Evolutionary conservation across 2,113 vertebrate species (phyloP), one percentile per base, ranked within the genome.

Genomic region (Rhynchopsitta pachyrhyncha): DNA sequence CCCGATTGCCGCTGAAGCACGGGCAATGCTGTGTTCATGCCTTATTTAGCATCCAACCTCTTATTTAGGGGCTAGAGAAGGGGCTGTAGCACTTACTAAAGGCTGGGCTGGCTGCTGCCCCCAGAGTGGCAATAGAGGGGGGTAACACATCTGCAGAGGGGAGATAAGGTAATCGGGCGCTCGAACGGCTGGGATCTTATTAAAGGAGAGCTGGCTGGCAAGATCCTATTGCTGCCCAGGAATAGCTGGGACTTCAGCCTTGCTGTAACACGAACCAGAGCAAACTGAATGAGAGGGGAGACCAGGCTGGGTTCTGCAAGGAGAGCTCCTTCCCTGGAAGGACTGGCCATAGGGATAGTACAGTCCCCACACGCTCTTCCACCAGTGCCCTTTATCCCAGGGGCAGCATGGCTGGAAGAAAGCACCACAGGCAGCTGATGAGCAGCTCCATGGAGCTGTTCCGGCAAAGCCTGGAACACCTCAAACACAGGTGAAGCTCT

Each of bases 111-210:
- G 75, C 49, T 39, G 39, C 46, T 46, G 71, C 37, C 50, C 44
- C 42, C 39, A 16, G 53, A 7, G 78, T 64, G 68, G 86, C 12
- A 7, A 28, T 59, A 77, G 22, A 87, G 75, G n/a, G 9, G 53
- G 41, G 41, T 17, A 52, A 42, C 1, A 10, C 55, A 79, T 69
- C 85, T 96, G 96, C 92, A 74, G 78, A 35, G 75, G n/a, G 81
- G 87, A 97, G 97, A 97, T 95, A 95, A 96, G 92, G 78, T 59
- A 64, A 85, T 77, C 9, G 15, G 17, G 63, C 59, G 62, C 63
- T 67, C 31, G 1, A 42, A 24, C 2, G 19, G 64, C 87, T 9
- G 33, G 88, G 67, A 79, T 91, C 86, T 82, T 55, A 64, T 94
- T 93, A 90, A 50, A 50, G 49, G 49, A 50, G 49, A 25, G 49